Evolutionary conservation across 2,113 vertebrate species (phyloP), one percentile per base, ranked within the genome.

Genomic region (Neopipo cinnamomea): DNA sequence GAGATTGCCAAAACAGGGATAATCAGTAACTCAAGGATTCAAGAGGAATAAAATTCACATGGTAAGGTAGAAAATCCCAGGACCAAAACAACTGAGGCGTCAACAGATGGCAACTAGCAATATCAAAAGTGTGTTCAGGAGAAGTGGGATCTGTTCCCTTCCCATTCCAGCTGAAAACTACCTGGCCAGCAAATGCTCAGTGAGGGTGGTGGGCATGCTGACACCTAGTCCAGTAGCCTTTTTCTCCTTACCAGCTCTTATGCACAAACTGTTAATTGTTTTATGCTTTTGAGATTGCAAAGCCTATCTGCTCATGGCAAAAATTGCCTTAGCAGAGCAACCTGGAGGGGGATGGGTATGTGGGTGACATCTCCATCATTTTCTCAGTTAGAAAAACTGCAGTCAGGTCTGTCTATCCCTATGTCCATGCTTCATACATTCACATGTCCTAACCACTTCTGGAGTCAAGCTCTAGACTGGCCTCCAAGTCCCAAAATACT

Each of bases 361-460:
- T 9, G 9, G 19, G n/a, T 56, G 27, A 28, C 20, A 9, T 35
- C 24, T 35, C 19, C 44, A 25, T 5, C 0, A 1, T 42, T 44
- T 46, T 14, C 4, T 71, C 67, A 75, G 0, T 71, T 61, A 42
- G 46, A 33, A 58, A 18, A 82, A 28, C 21, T 33, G 6, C 30
- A 62, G 7, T 17, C 14, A 35, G 8, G 27, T 39, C 14, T 0
- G 2, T n/a, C 1, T 2, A 5, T 73, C 6, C 12, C 7, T 74
- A 17, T 62, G 22, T 9, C 46, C 12, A 7, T 52, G 35, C 6
- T 50, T 71, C 33, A 25, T 39, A 39, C 4, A 5, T 19, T n/a
- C 25, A 22, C 8, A 4, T 37, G 10, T 20, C 50, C 53, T 63
- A 71, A 55, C 14, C 39, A 4, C 4, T 61, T 27, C 52, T 66